phyloP scores from a whole-genome alignment of 2,888 invertebrate species.

The Drosophila demipolita region DNA sequence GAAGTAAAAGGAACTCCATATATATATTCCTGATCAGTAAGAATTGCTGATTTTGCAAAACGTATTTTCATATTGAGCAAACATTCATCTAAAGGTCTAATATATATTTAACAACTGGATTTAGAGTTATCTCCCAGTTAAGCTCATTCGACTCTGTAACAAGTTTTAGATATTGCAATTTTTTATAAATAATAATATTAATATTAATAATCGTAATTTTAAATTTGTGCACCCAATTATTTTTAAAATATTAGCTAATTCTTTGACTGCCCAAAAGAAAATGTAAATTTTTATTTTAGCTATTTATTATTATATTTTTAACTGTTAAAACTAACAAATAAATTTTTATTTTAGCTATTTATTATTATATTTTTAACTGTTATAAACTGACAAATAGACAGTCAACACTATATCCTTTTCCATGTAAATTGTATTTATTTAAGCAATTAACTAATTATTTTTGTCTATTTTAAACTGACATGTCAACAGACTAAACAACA shows the following conservation, averaged over 20 bases:
- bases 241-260: too few relatives aligned
- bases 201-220: background rate
- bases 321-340: background rate
- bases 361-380: background rate
- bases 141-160: background rate
- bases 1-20: background rate
- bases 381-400: background rate
- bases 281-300: too few relatives aligned
- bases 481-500: background rate
- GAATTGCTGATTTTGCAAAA: background rate
- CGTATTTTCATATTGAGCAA: background rate
- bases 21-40: background rate
- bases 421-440: too few relatives aligned
- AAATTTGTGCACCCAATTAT: too few relatives aligned
- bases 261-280: too few relatives aligned
- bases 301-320: background rate
- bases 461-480: background rate
- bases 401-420: too few relatives aligned
- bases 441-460: too few relatives aligned
- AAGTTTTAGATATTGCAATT: background rate
- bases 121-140: rapidly evolving
- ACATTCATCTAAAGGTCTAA: rapidly evolving
- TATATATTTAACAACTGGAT: background rate
- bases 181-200: too few relatives aligned
- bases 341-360: too few relatives aligned